phyloP scores from a whole-genome alignment of 2,888 invertebrate species.

The Napeogenes sylphis region DNA sequence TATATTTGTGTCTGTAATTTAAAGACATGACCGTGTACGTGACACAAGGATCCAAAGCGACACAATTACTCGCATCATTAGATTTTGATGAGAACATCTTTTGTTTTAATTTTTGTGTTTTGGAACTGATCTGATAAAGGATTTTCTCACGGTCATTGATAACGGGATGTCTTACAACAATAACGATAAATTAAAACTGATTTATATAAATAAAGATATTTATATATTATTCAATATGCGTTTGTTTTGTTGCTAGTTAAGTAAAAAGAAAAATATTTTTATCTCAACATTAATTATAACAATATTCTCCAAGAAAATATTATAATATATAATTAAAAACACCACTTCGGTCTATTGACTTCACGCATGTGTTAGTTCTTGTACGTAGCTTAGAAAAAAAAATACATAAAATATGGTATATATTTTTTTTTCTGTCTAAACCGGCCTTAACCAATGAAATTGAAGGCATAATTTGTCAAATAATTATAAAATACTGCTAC shows the following conservation, averaged over 20 bases:
- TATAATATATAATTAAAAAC: constrained; percentile 30
- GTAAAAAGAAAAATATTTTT: too few relatives aligned
- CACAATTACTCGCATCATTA: constrained; percentile 45
- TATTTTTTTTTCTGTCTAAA: constrained; percentile 3
- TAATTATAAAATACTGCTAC: background rate
- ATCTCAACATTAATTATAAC: too few relatives aligned
- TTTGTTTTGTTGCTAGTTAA: too few relatives aligned
- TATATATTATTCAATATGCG: too few relatives aligned
- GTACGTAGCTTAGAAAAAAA: constrained; percentile 22
- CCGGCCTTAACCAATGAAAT: background rate
- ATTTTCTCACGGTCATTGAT: constrained; percentile 31
- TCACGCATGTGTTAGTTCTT: constrained; percentile 33
- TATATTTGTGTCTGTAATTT: background rate
- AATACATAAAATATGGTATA: constrained; percentile 28
- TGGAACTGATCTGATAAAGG: constrained; percentile 29
- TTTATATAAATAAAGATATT: too few relatives aligned
- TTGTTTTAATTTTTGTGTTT: constrained; percentile 38
- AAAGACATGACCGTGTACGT: constrained; percentile 19
- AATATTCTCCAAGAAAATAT: background rate
- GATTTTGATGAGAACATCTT: constrained; percentile 37
- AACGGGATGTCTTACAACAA: constrained; percentile 13
- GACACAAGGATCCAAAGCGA: constrained; percentile 37
- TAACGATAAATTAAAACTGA: background rate
- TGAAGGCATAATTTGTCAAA: background rate
- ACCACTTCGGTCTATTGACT: constrained; percentile 29